Conservation (phyloP, 1,140 invertebrate genomes). For the Drosophila bocki region DNA sequence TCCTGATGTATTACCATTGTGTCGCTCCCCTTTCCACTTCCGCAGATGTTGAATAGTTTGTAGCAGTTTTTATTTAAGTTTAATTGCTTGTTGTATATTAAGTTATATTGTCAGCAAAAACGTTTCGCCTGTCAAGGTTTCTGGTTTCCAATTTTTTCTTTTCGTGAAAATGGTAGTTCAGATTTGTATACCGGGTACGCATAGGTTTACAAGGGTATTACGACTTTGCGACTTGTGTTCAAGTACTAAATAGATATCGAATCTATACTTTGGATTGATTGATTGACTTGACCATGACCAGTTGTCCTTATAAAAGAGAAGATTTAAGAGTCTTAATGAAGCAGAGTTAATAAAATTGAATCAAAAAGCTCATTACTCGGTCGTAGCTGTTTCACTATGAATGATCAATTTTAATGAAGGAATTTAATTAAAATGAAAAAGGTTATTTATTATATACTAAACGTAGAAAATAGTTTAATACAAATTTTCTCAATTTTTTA, state of each 20-base stretch:
- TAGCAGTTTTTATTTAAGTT: constrained; percentile 81
- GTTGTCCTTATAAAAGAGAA: no score
- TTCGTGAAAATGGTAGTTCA: constrained; percentile 16
- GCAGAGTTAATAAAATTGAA: no score
- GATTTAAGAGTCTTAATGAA: no score
- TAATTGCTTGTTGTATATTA: constrained; percentile 81
- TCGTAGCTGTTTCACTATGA: no score
- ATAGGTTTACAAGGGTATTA: neutral
- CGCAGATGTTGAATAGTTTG: constrained; percentile 60
- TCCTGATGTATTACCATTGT: constrained; percentile 10
- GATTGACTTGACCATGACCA: no score
- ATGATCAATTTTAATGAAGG: no score
- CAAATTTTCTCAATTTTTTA: neutral
- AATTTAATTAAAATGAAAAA: no score
- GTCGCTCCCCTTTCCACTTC: constrained; percentile 6
- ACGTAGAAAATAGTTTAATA: neutral
- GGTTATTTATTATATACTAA: neutral
- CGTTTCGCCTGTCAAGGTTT: constrained; percentile 47
- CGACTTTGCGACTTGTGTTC: no score
- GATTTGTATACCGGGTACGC: neutral
- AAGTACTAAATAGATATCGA: no score
- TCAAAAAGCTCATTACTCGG: no score
- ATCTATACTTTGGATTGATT: no score
- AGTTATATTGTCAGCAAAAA: constrained; percentile 67
- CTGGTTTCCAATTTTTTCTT: neutral